Conservation (phyloP, 2,888 invertebrate species). For the Sericinus montela region DNA sequence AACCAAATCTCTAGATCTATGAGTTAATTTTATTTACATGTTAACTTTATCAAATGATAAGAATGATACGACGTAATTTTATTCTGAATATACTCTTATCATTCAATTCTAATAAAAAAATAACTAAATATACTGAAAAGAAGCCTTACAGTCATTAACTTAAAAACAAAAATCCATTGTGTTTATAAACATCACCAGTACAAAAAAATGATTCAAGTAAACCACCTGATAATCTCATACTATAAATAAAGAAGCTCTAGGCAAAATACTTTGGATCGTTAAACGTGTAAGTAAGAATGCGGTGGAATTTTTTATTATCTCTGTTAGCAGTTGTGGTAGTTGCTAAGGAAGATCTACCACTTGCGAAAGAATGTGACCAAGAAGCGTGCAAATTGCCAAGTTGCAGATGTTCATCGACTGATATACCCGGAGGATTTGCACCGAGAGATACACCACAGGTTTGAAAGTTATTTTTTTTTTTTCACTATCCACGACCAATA, state of each 20-base stretch:
- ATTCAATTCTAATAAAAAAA: neutral
- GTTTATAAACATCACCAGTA: neutral
- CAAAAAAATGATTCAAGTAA: neutral
- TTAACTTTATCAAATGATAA: too few relatives aligned
- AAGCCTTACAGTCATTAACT: neutral
- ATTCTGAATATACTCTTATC: neutral
- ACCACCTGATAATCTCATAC: neutral
- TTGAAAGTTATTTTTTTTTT: too few relatives aligned
- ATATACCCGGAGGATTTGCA: constrained; percentile 64
- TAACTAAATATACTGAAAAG: neutral
- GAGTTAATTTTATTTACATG: too few relatives aligned
- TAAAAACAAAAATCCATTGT: neutral
- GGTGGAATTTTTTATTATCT: neutral
- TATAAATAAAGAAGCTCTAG: constrained; percentile 1
- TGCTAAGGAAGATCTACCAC: constrained; percentile 23
- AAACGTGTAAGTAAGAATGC: neutral
- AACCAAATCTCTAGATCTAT: too few relatives aligned
- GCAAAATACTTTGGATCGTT: neutral
- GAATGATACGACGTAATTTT: too few relatives aligned
- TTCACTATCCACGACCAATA: too few relatives aligned
- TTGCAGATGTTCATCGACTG: constrained; percentile 72
- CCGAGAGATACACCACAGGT: constrained; percentile 75
- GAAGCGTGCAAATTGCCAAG: constrained; percentile 68
- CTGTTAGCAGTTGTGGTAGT: neutral
- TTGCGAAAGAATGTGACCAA: constrained; percentile 50